Conservation (phyloP, 2,113 vertebrate species). For the Chrysemys picta region DNA sequence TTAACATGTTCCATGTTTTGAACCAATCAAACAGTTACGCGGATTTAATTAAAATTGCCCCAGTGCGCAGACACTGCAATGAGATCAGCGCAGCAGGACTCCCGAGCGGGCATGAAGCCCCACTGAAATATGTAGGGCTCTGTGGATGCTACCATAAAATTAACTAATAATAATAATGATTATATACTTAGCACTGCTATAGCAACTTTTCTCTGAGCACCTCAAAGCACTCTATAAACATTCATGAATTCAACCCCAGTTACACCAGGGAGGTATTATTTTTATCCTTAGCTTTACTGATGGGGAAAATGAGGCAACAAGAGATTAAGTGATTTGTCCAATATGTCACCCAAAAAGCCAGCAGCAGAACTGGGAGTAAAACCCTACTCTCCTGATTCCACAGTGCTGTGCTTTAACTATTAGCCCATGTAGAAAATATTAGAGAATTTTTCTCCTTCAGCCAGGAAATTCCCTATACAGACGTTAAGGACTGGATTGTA, state of each 20-base stretch:
- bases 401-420: not conserved
- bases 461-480: conserved; percentile 37
- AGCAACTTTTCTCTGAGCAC: not conserved
- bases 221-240: conserved; percentile 13
- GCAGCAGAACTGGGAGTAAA: not conserved
- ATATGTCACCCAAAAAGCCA: conserved; percentile 7
- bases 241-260: conserved; percentile 34
- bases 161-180: conserved; percentile 37
- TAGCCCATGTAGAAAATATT: conserved; percentile 8
- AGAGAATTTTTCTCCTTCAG: not conserved
- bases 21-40: not conserved
- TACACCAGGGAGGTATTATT: conserved; percentile 50
- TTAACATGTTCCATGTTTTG: not conserved
- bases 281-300: conserved; percentile 45
- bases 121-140: not conserved
- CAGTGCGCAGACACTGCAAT: fast-evolving
- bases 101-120: not conserved
- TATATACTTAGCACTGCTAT: conserved; percentile 34
- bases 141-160: conserved; percentile 2
- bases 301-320: conserved; percentile 31
- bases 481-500: conserved; percentile 22
- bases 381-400: not conserved
- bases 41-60: not conserved
- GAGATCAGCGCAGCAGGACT: not conserved
- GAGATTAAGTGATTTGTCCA: conserved; percentile 21